A percentile compares a stretch with the other conserved stretches of the same genome.
phyloP scores from a whole-genome alignment of 2,113 vertebrate species.

The Leucopternis melanops region DNA sequence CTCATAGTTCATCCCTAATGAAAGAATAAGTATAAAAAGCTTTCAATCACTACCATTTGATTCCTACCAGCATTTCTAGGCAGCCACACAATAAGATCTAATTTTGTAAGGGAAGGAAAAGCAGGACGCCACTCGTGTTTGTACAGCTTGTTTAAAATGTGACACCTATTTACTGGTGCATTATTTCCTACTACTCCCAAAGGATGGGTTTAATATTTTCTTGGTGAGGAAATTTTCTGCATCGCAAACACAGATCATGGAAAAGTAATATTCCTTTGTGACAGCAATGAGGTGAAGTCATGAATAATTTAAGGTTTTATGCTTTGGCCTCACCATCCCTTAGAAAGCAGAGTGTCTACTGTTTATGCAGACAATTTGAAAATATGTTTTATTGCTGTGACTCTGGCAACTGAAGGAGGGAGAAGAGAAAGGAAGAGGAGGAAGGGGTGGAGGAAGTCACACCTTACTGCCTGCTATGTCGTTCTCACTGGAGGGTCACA shows the following conservation, averaged over 20 bases:
- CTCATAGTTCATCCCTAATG: not conserved
- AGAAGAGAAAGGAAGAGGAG: not conserved
- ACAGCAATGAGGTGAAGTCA: slow-evolving; percentile 4
- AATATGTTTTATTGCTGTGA: not conserved
- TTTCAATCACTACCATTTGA: not conserved
- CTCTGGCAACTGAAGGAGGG: not conserved
- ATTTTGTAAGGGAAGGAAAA: not conserved
- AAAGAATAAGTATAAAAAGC: not conserved
- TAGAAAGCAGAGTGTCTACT: not conserved
- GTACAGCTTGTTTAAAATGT: not conserved
- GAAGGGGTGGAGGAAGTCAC: not conserved
- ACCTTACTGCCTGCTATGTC: not conserved
- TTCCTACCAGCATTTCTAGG: not conserved
- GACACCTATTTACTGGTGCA: slow-evolving; percentile 4
- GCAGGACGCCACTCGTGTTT: not conserved
- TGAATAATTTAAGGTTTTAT: slow-evolving; percentile 47
- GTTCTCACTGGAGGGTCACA: not conserved
- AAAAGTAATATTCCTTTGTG: slow-evolving; percentile 33
- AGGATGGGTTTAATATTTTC: not conserved
- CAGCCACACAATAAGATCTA: not conserved
- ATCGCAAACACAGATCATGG: slow-evolving; percentile 2
- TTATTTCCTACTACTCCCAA: not conserved
- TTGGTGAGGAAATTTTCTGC: not conserved
- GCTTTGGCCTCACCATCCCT: slow-evolving; percentile 20
- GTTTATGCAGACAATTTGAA: not conserved